Base-by-base conservation (phyloP, 2,797 vertebrate genomes). In the Neosilurus hyrtlii region DNA sequence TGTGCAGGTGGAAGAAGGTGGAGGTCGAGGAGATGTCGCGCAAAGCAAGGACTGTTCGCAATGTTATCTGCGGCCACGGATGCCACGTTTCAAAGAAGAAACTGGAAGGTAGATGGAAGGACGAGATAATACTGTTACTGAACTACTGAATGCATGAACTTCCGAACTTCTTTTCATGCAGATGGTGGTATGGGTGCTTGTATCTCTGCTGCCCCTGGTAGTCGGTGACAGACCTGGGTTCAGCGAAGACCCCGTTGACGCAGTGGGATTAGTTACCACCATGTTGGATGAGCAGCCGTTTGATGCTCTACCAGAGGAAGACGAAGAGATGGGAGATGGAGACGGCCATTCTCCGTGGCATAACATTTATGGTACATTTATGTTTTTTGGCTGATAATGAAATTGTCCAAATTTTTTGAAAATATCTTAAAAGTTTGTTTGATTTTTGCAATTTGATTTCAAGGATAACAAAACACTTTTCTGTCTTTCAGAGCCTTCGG, bases 111-210 rank as follows among this genome's bases (percentile, higher is more conserved):
- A 81, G 59, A 65, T 79, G 51, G 76, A 18, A 20, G n/a, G 18
- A n/a, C 18, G 2, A 56, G 54, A 67, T 57, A 80, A 80, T 61
- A 16, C 22, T 0, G 18, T 18, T 54, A 26, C 70, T 79, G 18
- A 83, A 56, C 37, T 72, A 62, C 70, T 83, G 35, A 76, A n/a
- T 76, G 37, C 14, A 20, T 65, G 61, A 78, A 78, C 43, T 51
- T 78, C 61, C 51, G 43, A 63, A 65, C 43, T 76, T 74, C 73
- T 82, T 54, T 57, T 84, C 59, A 54, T 80, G 3, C 78, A 95
- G 94, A 91, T 94, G 90, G 88, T 94, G 86, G 88, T 93, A 66
- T 94, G 92, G 92, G 89, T 93, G 85, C 88, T 94, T 43, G 86
- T 94, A 74, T 93, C 91, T 89, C 86, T 95, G 87, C 87, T 95